Evolutionary conservation across 1,140 invertebrate species (phyloP), one percentile per base, ranked within the genome.

Genomic region (Limonius californicus): DNA sequence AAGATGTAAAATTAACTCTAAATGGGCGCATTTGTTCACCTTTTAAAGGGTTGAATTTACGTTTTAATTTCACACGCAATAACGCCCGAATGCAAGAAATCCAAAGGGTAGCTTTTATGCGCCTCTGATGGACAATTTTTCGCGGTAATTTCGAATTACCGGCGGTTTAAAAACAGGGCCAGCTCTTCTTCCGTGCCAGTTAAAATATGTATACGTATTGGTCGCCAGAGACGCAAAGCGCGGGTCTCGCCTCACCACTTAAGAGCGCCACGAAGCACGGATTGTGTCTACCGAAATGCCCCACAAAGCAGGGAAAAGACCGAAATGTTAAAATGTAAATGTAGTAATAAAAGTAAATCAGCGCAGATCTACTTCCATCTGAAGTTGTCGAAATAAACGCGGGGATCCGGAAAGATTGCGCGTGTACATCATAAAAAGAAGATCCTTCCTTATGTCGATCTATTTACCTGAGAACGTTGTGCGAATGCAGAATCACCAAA

Each of bases 61-160:
- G 65, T 69, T 70, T 73, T 72, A 73, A 73, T 73, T 73, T 73
- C 72, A 73, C 72, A 73, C 72, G 70, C 72, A 73, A 73, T 73
- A 73, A 73, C 68, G 63, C 66, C 30, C 67, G 56, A 61, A 60
- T 59, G 30, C 63, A 67, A 67, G 62, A 67, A 64, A 63, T 50
- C 56, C 61, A 73, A 72, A 72, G 72, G 72, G 71, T 71, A 60
- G 62, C 30, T 69, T 70, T 69, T 68, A 69, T 73, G 54, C 63
- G 63, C 68, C 67, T 72, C 68, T 23, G 57, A 62, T 57, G 68
- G 59, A 60, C 65, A 57, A 69, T 72, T 70, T 67, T 69, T 69
- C 59, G 61, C 57, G 58, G 66, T 68, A 68, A 70, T 73, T 73
- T 68, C 66, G 61, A 71, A 73, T 73, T 73, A 73, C 68, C 66